These are phyloP conservation scores for Heliocidaris erythrogramma DNA, from an alignment of 35 echinoderm and acorn worm genomes.

Conservation along the genomic window DNA sequence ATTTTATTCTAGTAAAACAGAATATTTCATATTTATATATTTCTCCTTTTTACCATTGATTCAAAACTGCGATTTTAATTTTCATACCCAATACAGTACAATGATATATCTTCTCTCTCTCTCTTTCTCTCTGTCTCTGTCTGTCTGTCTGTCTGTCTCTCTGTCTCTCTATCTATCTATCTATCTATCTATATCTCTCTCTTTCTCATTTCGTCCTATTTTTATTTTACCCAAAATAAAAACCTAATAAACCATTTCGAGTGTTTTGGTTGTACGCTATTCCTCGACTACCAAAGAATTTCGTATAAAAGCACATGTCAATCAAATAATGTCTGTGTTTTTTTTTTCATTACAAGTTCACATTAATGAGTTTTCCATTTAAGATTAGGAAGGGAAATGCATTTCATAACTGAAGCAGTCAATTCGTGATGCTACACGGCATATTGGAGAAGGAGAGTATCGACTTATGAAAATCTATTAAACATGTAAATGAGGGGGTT, in stretches of 20 bases:
- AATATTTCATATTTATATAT: too few relatives aligned
- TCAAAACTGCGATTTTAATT: too few relatives aligned
- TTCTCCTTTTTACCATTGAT: too few relatives aligned
- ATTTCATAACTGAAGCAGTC: neutral
- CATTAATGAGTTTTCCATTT: neutral
- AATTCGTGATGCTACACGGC: neutral
- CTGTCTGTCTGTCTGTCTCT: too few relatives aligned
- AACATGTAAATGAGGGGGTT: neutral
- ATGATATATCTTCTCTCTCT: too few relatives aligned
- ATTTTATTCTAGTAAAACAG: too few relatives aligned
- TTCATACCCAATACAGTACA: too few relatives aligned
- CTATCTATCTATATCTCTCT: too few relatives aligned
- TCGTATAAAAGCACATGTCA: neutral
- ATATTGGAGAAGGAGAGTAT: neutral
- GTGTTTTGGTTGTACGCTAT: neutral
- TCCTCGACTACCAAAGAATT: neutral
- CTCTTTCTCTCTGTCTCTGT: neutral
- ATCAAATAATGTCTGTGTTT: neutral
- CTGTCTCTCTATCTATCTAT: too few relatives aligned
- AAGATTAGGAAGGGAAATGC: neutral
- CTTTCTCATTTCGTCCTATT: neutral
- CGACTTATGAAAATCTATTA: conserved; percentile 14
- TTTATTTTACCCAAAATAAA: neutral
- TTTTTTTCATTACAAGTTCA: neutral
- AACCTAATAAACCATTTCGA: neutral